Evolutionary conservation across 2,797 vertebrate species (phyloP).

Genomic region (Myripristis murdjan): DNA sequence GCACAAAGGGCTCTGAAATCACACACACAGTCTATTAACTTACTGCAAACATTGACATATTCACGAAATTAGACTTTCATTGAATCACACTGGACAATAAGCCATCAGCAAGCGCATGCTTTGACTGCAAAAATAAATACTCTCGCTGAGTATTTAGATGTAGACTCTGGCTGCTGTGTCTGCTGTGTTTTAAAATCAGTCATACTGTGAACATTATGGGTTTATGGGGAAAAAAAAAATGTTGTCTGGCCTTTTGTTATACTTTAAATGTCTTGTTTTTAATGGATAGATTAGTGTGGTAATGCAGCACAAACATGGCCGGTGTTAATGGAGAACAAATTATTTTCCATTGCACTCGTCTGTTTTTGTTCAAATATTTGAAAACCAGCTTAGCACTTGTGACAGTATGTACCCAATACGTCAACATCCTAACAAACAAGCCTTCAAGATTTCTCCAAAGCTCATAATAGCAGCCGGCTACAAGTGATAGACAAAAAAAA

Average conservation of each 20-base stretch:
- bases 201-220: too few species aligned
- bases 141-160: too few species aligned
- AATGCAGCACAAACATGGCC: not conserved
- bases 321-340: not conserved
- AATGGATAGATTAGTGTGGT: not conserved
- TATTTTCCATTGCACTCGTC: not conserved
- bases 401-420: too few species aligned
- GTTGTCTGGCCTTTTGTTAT: not conserved
- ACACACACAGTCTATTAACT: slow-evolving; percentile 28
- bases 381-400: too few species aligned
- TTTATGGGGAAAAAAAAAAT: too few species aligned
- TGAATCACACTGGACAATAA: not conserved
- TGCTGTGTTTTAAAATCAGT: too few species aligned
- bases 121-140: not conserved
- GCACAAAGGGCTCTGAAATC: slow-evolving; percentile 7
- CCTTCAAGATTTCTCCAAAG: too few species aligned
- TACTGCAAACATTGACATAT: not conserved
- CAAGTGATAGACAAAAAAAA: too few species aligned
- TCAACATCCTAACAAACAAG: too few species aligned
- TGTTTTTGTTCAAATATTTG: too few species aligned
- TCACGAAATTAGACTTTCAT: slow-evolving; percentile 1
- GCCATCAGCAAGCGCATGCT: not conserved
- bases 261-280: not conserved
- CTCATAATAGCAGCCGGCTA: too few species aligned
- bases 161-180: too few species aligned